Conservation (phyloP, 2,113 vertebrate species). For the Stictonetta naevosa region DNA sequence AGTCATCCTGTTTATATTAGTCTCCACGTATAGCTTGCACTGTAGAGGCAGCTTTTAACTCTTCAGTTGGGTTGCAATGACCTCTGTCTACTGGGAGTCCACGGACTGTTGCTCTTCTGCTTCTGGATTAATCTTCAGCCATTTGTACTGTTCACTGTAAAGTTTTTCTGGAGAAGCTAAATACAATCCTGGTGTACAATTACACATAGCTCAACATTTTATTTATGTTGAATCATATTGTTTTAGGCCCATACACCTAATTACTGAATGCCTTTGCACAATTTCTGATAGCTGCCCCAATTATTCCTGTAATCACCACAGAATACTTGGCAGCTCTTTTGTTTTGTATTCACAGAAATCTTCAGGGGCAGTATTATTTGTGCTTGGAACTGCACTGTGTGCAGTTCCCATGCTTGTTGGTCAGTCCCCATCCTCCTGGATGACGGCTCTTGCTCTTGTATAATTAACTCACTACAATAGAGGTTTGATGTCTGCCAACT, state of each 20-base stretch:
- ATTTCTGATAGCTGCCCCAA: constrained; percentile 7
- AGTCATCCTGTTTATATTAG: constrained; percentile 37
- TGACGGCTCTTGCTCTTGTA: not conserved
- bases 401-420: not conserved
- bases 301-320: not conserved
- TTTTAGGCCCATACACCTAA: not conserved
- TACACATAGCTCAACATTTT: not conserved
- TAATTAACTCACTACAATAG: not conserved
- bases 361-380: not conserved
- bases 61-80: not conserved
- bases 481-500: constrained; percentile 8
- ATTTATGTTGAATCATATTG: not conserved
- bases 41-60: constrained; percentile 3
- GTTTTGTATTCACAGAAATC: not conserved
- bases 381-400: not conserved
- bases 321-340: not conserved
- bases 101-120: not conserved
- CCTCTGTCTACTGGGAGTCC: not conserved
- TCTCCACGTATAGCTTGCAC: not conserved
- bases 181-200: not conserved
- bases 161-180: constrained; percentile 19
- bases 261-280: not conserved
- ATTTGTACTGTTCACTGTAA: not conserved
- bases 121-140: not conserved
- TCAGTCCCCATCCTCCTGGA: not conserved